These are phyloP conservation scores for Philereme vetulata DNA, from an alignment of 2,888 invertebrate species.

Conservation along the genomic window DNA sequence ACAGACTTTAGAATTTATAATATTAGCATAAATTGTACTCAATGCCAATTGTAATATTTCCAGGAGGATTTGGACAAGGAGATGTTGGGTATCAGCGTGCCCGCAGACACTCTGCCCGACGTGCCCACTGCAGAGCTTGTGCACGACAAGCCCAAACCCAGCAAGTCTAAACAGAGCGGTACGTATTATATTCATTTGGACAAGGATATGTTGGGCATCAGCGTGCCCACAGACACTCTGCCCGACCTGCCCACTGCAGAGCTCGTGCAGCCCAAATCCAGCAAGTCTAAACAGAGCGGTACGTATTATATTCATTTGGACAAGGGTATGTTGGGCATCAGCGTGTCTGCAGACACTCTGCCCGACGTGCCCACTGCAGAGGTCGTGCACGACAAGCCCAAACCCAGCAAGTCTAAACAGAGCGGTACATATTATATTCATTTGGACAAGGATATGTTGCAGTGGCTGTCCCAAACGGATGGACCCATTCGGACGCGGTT, in stretches of 20 bases:
- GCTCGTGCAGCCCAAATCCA: slow-evolving; percentile 76
- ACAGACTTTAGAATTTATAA: neutral
- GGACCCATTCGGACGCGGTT: too few relatives aligned
- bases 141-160: slow-evolving; percentile 72
- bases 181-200: slow-evolving; percentile 84
- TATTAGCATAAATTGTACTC: neutral
- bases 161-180: slow-evolving; percentile 69
- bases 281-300: slow-evolving; percentile 69
- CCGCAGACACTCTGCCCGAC: slow-evolving; percentile 88
- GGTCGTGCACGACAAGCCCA: slow-evolving; percentile 79
- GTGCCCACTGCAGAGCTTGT: slow-evolving; percentile 87
- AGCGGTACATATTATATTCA: slow-evolving; percentile 63
- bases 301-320: slow-evolving; percentile 84
- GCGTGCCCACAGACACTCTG: slow-evolving; percentile 87
- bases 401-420: slow-evolving; percentile 66
- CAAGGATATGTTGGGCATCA: slow-evolving; percentile 92
- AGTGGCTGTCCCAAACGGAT: too few relatives aligned
- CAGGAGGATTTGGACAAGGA: slow-evolving; percentile 94
- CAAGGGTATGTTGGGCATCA: slow-evolving; percentile 92
- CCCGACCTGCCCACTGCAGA: slow-evolving; percentile 89
- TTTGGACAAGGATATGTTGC: slow-evolving; percentile 92
- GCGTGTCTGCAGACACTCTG: slow-evolving; percentile 87
- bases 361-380: slow-evolving; percentile 89
- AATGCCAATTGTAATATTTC: slow-evolving; percentile 8
- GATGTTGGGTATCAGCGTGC: slow-evolving; percentile 90